Conservation (phyloP, 1,140 invertebrate genomes). For the Stegodyphus dumicola region DNA sequence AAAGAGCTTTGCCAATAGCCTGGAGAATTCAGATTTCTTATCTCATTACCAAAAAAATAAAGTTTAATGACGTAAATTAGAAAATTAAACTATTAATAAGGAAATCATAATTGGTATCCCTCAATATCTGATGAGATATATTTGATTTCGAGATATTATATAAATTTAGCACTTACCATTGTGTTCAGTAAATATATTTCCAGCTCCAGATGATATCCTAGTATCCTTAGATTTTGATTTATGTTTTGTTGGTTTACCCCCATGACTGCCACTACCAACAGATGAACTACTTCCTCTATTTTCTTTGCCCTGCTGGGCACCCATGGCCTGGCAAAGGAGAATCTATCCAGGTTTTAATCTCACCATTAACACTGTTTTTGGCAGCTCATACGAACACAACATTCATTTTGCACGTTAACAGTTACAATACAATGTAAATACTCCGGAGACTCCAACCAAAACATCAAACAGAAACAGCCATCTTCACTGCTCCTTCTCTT, state of each 20-base stretch:
- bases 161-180: slow-evolving; percentile 39
- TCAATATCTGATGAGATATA: too few relatives aligned
- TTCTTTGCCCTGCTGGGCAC: slow-evolving; percentile 61
- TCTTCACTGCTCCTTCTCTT: slow-evolving; percentile 50
- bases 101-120: too few relatives aligned
- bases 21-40: too few relatives aligned
- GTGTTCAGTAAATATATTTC: slow-evolving; percentile 61
- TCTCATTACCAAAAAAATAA: too few relatives aligned
- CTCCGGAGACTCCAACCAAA: slow-evolving; percentile 14
- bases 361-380: slow-evolving; percentile 45
- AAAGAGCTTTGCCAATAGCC: too few relatives aligned
- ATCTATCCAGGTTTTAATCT: slow-evolving; percentile 57
- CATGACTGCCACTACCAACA: slow-evolving; percentile 61
- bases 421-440: neutral
- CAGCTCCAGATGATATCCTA: slow-evolving; percentile 55
- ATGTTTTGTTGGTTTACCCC: slow-evolving; percentile 56
- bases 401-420: neutral
- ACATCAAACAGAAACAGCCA: slow-evolving; percentile 58
- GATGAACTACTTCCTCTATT: slow-evolving; percentile 60
- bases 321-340: slow-evolving; percentile 54
- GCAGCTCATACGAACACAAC: neutral
- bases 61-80: too few relatives aligned
- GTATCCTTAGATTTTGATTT: slow-evolving; percentile 61
- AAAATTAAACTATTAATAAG: too few relatives aligned
- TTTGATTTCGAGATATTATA: neutral